These are phyloP conservation scores for Akabosia matsudoensis DNA, from an alignment of 1,140 invertebrate species.

Conservation along the genomic window DNA sequence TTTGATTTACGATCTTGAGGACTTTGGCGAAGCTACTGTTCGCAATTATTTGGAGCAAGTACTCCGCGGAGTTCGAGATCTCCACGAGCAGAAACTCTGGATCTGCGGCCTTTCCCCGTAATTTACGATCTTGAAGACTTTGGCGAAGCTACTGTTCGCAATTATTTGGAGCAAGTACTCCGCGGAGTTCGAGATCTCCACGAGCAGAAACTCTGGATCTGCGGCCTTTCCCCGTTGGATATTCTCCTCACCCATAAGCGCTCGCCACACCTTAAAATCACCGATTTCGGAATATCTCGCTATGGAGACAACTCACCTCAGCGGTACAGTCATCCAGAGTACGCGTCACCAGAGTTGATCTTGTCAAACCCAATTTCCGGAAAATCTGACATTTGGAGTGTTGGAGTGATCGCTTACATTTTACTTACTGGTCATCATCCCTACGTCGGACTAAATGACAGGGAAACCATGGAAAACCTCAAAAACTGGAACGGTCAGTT, in stretches of 20 bases:
- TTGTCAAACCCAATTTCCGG: not conserved
- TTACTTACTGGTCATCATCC: constrained; percentile 67
- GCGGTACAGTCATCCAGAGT: not conserved
- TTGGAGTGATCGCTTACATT: constrained; percentile 89
- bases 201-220: not conserved
- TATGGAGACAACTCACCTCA: not conserved
- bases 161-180: not conserved
- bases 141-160: not conserved
- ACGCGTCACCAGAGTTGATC: constrained; percentile 1
- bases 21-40: not conserved
- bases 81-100: constrained; percentile 6
- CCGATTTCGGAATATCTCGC: constrained; percentile 66
- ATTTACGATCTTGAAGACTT: constrained; percentile 15
- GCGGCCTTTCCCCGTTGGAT: not conserved
- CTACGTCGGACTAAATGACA: constrained; percentile 77
- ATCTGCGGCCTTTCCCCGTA: not conserved
- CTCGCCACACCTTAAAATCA: constrained; percentile 56
- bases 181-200: not conserved
- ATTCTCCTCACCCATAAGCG: constrained; percentile 52
- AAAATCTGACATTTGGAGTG: constrained; percentile 81
- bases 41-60: not conserved
- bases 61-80: not conserved
- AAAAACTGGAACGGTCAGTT: constrained; percentile 53
- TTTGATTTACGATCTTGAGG: constrained; percentile 11
- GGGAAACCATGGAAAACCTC: constrained; percentile 79